A percentile compares a stretch with the other conserved stretches of the same genome.
Conservation (phyloP, 2,113 vertebrate species). For the Acinonyx jubatus region DNA sequence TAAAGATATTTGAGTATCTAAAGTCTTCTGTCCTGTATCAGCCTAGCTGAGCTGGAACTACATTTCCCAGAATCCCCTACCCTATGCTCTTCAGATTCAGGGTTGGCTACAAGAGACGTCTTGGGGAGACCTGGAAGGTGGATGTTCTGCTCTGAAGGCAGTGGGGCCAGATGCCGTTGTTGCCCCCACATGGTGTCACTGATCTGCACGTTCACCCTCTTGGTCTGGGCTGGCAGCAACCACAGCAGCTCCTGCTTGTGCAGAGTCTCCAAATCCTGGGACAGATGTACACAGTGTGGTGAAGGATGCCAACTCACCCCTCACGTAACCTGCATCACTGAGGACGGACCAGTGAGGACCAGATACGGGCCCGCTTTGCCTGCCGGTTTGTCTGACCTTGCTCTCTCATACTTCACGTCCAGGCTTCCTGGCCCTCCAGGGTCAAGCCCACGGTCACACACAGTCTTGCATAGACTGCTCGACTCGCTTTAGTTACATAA, state of each 20-base stretch:
- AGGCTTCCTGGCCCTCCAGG: not conserved
- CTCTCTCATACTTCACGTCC: not conserved
- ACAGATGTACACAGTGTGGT: not conserved
- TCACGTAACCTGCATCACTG: too few species aligned
- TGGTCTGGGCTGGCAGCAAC: not conserved
- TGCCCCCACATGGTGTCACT: accelerated
- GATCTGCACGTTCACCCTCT: accelerated
- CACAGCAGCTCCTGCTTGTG: not conserved
- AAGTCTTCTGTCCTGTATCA: too few species aligned
- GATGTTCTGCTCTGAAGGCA: not conserved
- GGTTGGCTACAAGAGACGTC: too few species aligned
- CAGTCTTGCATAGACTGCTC: not conserved
- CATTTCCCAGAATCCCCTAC: not conserved
- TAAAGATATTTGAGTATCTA: too few species aligned
- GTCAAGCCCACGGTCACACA: not conserved
- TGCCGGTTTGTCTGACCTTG: not conserved
- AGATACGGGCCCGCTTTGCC: accelerated
- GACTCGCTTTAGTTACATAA: not conserved
- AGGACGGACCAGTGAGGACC: not conserved
- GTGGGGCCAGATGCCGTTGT: not conserved
- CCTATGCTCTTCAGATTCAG: not conserved
- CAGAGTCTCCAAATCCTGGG: not conserved
- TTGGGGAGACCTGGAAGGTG: not conserved
- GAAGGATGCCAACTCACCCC: not conserved
- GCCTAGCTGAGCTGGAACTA: not conserved